Evolutionary conservation across 2,888 invertebrate genomes (phyloP), one percentile per base, ranked within the genome.

Genomic region (Syrphus vitripennis): DNA sequence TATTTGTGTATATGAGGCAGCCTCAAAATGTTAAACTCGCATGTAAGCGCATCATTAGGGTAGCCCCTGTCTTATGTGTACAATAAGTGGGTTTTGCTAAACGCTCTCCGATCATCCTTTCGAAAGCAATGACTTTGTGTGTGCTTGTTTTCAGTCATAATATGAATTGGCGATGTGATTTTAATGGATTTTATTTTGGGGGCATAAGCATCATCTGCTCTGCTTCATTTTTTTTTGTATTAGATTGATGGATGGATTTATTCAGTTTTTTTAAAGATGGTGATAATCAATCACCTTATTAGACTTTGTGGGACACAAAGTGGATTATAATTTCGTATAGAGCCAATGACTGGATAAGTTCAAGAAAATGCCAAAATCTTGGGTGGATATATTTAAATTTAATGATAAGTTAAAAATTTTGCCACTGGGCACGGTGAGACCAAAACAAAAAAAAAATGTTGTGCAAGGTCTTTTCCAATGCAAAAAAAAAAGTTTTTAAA

Each of bases 31-130:
- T 16, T 77, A 70, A 72, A 78, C 57, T 86, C 74, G 77, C 82
- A 86, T 86, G 77, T 65, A 67, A 82, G 74, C 74, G 42, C 61
- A 45, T 74, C 86, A 78, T 86, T 86, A 86, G 37, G 14, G 61
- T 26, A 14, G 37, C 7, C 67, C 6, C 61, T 21, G 34, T 16
- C 31, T 61, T 69, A 7, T 26, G 3, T 45, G n/a, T n/a, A n/a
- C n/a, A n/a, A 34, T 29, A 61, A 77, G 86, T 86, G 82, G 82
- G 70, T 86, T 86, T 77, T 86, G 82, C 77, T 86, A 82, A 86
- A 78, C 82, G 78, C 74, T 63, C 29, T 42, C 12, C 81, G 70
- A 81, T 81, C 40, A 75, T 74, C 67, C 48, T 69, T 69, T 61
- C 57, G 48, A 57, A 45, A 37, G 65, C 65, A 74, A 74, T 61